These are phyloP conservation scores for Odontomachus brunneus DNA, from an alignment of 1,140 invertebrate species.

Conservation along the genomic window DNA sequence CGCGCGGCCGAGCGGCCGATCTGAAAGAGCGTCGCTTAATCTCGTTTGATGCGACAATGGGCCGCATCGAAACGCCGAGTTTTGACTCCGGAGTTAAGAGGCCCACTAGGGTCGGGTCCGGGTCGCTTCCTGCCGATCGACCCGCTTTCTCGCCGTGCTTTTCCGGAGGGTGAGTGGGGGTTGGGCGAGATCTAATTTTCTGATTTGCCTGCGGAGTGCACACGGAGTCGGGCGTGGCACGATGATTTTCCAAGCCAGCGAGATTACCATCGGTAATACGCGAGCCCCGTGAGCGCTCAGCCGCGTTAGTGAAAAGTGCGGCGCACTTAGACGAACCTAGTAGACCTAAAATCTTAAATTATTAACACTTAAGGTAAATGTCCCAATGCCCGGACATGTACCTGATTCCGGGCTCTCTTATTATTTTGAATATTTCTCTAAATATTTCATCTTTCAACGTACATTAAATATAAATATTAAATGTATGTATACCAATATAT, in stretches of 20 bases:
- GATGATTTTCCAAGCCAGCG: slow-evolving; percentile 36
- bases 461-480: no score
- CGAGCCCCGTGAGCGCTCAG: neutral
- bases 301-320: slow-evolving; percentile 7
- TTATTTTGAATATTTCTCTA: no score
- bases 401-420: no score
- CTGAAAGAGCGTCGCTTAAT: slow-evolving; percentile 73
- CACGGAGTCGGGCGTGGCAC: slow-evolving; percentile 1
- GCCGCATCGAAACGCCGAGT: slow-evolving; percentile 27
- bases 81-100: slow-evolving; percentile 77
- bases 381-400: no score
- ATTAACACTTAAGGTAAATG: no score
- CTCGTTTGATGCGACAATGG: slow-evolving; percentile 76
- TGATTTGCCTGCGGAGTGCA: slow-evolving; percentile 48
- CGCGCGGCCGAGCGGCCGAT: slow-evolving; percentile 60
- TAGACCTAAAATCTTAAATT: no score
- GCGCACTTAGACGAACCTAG: neutral
- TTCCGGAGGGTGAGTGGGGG: neutral
- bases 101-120: neutral
- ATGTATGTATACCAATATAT: no score
- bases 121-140: slow-evolving; percentile 19
- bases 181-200: slow-evolving; percentile 61
- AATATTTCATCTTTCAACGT: no score
- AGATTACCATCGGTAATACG: slow-evolving; percentile 41
- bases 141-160: neutral